phyloP scores from a whole-genome alignment of 2,888 invertebrate species.

The Parapristionchus giblindavisi region DNA sequence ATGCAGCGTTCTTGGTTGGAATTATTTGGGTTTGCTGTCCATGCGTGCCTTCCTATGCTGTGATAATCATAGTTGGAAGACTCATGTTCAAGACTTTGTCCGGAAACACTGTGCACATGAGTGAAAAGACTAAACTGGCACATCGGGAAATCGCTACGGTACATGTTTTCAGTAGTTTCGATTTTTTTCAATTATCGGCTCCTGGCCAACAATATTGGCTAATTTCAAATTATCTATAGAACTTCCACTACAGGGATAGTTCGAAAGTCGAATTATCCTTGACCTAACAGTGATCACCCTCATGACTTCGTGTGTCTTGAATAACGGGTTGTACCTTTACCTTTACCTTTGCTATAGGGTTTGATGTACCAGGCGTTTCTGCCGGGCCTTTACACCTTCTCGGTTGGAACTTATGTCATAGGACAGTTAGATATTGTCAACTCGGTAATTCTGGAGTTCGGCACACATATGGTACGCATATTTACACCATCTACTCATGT shows the following conservation, averaged over 20 bases:
- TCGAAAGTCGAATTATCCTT: too few relatives aligned
- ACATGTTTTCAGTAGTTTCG: background rate
- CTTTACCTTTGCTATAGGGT: too few relatives aligned
- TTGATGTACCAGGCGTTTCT: conserved; percentile 9
- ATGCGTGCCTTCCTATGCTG: background rate
- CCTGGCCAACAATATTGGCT: background rate
- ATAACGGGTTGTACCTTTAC: too few relatives aligned
- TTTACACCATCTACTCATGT: too few relatives aligned
- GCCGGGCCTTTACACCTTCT: conserved; percentile 13
- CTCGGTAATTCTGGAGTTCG: background rate
- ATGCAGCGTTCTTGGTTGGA: too few relatives aligned
- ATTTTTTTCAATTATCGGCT: background rate
- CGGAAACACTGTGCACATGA: conserved; percentile 8
- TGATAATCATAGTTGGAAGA: background rate
- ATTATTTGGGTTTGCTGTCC: too few relatives aligned
- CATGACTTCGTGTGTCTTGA: too few relatives aligned
- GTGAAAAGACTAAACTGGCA: background rate
- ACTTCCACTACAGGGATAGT: too few relatives aligned
- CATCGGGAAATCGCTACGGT: conserved; percentile 17
- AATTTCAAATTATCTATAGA: too few relatives aligned
- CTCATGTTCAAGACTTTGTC: background rate
- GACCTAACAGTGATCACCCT: too few relatives aligned
- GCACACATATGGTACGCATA: conserved; percentile 12
- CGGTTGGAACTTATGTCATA: conserved; percentile 1
- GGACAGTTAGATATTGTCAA: conserved; percentile 4